Evolutionary conservation across 2,888 invertebrate species (phyloP).

Genomic region (Oscheius sp.): DNA sequence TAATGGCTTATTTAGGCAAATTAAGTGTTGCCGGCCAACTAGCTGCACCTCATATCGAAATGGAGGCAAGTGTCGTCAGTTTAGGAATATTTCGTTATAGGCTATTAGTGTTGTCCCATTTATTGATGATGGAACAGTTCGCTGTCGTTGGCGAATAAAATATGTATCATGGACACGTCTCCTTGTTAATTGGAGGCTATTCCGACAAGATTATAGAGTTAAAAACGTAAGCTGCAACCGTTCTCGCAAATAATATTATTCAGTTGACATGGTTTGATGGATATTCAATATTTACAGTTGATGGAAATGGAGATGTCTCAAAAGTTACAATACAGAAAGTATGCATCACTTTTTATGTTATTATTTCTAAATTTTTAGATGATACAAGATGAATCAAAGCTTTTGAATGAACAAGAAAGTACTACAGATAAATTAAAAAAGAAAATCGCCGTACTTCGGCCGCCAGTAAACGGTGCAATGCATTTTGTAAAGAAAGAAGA

Average conservation of each 20-base stretch:
- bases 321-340: conserved; percentile 61
- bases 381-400: conserved; percentile 31
- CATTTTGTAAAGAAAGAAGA: conserved; percentile 21
- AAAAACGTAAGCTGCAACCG: conserved; percentile 45
- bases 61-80: conserved; percentile 49
- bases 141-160: conserved; percentile 69
- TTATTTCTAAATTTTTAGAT: conserved; percentile 19
- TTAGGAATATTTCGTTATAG: conserved; percentile 12
- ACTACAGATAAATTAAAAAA: conserved; percentile 39
- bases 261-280: conserved; percentile 70
- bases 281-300: conserved; percentile 66
- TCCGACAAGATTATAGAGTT: conserved; percentile 52
- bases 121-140: conserved; percentile 71
- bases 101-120: conserved; percentile 53
- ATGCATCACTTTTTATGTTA: not conserved
- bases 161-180: conserved; percentile 59
- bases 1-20: conserved; percentile 64
- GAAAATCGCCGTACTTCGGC: conserved; percentile 40
- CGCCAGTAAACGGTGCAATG: conserved; percentile 15
- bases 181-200: conserved; percentile 49
- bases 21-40: conserved; percentile 60
- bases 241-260: conserved; percentile 5
- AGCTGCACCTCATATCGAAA: conserved; percentile 61
- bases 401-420: conserved; percentile 29
- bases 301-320: conserved; percentile 70